These are phyloP conservation scores for Microchirus variegatus DNA, from an alignment of 2,797 vertebrate species.

Conservation along the genomic window DNA sequence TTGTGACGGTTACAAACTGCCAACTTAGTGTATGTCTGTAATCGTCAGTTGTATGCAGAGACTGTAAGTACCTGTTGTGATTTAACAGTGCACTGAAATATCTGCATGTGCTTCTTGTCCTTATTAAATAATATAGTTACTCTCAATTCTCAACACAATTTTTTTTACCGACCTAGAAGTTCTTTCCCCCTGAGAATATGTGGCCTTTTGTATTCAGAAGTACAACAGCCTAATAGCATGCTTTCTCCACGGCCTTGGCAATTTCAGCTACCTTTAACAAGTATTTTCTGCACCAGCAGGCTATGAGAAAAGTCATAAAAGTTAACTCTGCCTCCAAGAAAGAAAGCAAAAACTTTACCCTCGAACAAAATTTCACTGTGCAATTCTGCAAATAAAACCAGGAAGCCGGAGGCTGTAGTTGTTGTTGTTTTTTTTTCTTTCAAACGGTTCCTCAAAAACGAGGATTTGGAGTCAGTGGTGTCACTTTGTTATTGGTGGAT, in stretches of 20 bases:
- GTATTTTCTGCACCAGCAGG: constrained; percentile 14
- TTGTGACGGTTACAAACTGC: too few species aligned
- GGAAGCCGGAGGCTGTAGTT: constrained; percentile 12
- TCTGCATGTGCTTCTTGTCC: too few species aligned
- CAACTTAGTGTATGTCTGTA: too few species aligned
- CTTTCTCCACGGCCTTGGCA: background rate
- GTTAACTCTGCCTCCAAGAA: constrained; percentile 37
- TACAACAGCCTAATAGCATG: background rate
- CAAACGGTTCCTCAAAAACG: constrained; percentile 41
- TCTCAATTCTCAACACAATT: too few species aligned
- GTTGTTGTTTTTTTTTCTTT: constrained; percentile 33
- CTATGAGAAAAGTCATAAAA: constrained; percentile 41
- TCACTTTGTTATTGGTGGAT: constrained; percentile 37
- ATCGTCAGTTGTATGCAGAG: too few species aligned
- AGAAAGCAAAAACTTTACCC: constrained; percentile 36
- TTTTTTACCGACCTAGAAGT: too few species aligned
- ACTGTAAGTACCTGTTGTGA: too few species aligned
- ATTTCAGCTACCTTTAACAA: constrained; percentile 8
- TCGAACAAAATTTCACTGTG: constrained; percentile 20
- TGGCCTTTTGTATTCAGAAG: background rate
- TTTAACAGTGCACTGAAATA: too few species aligned
- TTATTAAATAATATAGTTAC: too few species aligned
- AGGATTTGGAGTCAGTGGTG: constrained; percentile 4
- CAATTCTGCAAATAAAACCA: constrained; percentile 29
- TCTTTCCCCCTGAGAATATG: background rate